Conservation (phyloP, 2,888 invertebrate species). For the Aethes cnicana region DNA sequence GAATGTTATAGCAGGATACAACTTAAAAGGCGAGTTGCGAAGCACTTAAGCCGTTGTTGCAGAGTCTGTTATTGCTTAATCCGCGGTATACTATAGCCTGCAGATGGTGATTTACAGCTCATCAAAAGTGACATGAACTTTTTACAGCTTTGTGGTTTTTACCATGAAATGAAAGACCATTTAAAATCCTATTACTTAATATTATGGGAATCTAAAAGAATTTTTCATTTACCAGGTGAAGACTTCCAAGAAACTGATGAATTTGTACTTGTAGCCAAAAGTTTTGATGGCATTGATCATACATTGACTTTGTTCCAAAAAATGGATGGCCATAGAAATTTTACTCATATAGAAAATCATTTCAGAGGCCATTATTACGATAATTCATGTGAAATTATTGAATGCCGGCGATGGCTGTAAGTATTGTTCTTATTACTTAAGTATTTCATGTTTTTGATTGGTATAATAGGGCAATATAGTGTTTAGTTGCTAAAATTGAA, state of each 20-base stretch:
- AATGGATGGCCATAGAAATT: not conserved
- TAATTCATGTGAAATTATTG: not conserved
- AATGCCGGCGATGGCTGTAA: conserved; percentile 6
- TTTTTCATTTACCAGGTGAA: conserved; percentile 35
- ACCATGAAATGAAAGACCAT: no score
- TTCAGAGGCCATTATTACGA: not conserved
- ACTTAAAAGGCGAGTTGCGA: no score
- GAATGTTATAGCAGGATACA: no score
- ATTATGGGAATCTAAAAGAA: not conserved
- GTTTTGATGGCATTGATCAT: not conserved
- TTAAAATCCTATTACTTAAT: not conserved
- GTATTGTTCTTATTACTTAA: not conserved
- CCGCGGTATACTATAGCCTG: no score
- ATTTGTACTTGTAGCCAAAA: conserved; percentile 33
- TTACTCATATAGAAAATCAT: not conserved
- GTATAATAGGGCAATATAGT: conserved; percentile 11
- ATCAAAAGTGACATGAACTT: no score
- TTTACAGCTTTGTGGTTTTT: no score
- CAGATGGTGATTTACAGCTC: no score
- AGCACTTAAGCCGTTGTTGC: no score
- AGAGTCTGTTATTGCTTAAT: no score
- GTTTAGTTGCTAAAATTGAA: not conserved
- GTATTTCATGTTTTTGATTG: not conserved
- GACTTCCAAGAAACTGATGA: conserved; percentile 42
- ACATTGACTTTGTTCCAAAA: conserved; percentile 10